Conservation (phyloP, 2,113 vertebrate genomes). For the Chinchilla lanigera region DNA sequence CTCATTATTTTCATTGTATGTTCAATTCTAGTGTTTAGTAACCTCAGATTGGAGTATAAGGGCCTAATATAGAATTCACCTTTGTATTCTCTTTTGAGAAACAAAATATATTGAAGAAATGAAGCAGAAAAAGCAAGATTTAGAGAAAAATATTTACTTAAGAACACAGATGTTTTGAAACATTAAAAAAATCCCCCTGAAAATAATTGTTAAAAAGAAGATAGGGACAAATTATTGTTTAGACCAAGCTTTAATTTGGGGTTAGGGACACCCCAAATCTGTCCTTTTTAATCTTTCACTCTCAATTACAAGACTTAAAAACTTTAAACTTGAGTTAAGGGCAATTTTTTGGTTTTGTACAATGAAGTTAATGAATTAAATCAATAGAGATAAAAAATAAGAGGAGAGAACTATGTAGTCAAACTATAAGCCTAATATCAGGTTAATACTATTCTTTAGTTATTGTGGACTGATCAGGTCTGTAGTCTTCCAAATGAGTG, state of each 20-base stretch:
- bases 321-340: background rate
- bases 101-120: background rate
- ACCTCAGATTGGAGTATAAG: conserved; percentile 19
- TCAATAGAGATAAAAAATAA: background rate
- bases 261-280: background rate
- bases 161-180: background rate
- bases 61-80: conserved; percentile 25
- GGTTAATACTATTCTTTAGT: no score
- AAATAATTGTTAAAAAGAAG: background rate
- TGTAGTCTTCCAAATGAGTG: no score
- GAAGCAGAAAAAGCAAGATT: background rate
- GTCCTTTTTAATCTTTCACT: background rate
- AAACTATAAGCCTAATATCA: background rate
- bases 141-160: conserved; percentile 4
- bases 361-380: background rate
- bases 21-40: conserved; percentile 37
- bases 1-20: background rate
- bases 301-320: background rate
- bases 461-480: no score
- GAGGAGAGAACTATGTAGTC: background rate
- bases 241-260: background rate
- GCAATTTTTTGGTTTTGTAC: background rate
- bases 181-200: background rate
- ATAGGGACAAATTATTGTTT: background rate
- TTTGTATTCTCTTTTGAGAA: conserved; percentile 1